Percentiles rank a stretch among this genome's conserved stretches.
Conservation (phyloP, 2,888 invertebrate species). For the Craniophora ligustri region DNA sequence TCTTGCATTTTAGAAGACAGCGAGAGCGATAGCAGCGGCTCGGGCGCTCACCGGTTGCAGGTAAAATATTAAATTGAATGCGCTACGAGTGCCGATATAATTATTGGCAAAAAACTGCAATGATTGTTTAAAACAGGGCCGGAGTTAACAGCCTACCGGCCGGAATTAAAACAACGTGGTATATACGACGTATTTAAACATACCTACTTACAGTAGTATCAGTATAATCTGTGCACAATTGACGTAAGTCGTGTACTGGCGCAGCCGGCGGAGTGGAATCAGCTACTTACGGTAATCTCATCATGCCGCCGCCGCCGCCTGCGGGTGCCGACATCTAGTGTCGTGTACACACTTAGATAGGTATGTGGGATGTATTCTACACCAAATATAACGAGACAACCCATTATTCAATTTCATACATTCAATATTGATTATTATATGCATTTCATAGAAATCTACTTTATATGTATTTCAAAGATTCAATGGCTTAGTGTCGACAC, state of each 20-base stretch:
- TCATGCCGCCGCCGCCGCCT: conserved; percentile 1
- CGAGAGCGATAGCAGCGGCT: neutral
- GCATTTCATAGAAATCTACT: conserved; percentile 6
- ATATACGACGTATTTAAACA: too few species aligned
- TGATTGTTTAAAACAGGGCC: too few species aligned
- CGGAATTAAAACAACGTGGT: too few species aligned
- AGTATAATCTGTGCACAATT: neutral
- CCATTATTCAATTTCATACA: neutral
- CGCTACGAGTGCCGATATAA: too few species aligned
- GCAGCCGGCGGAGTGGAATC: conserved; percentile 11
- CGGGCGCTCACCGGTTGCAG: too few species aligned
- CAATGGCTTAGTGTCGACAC: conserved; percentile 10
- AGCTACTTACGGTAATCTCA: conserved; percentile 30
- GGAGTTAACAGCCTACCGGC: too few species aligned
- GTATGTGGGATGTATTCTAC: too few species aligned
- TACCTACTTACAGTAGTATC: neutral
- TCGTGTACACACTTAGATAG: too few species aligned
- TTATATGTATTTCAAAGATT: conserved; percentile 19
- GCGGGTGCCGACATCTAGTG: too few species aligned
- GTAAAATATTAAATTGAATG: neutral
- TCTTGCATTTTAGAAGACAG: neutral
- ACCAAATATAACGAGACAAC: too few species aligned
- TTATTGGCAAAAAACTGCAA: too few species aligned
- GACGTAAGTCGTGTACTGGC: conserved; percentile 7
- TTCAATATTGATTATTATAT: too few species aligned